Evolutionary conservation across 2,113 vertebrate species (phyloP).

Genomic region (Campylomormyrus numenius): DNA sequence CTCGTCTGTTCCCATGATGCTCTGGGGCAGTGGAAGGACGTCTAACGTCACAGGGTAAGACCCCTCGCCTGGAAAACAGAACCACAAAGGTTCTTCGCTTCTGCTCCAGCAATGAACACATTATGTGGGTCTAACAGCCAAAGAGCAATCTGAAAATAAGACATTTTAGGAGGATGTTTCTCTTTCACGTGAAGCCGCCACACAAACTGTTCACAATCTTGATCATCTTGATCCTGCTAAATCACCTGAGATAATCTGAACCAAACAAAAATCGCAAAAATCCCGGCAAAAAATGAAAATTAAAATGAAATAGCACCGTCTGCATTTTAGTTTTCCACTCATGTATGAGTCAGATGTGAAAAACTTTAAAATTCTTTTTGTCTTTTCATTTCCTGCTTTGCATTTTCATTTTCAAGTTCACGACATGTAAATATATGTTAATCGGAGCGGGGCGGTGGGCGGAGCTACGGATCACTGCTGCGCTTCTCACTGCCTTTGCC

Average conservation of each 20-base stretch:
- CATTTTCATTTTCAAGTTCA: no score
- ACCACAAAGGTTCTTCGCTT: background rate
- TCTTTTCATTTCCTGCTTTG: no score
- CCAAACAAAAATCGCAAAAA: no score
- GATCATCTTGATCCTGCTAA: background rate
- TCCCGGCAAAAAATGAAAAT: no score
- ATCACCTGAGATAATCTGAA: background rate
- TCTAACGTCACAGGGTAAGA: conserved; percentile 36
- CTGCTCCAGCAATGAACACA: background rate
- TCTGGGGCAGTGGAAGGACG: conserved; percentile 46
- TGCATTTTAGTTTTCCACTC: no score
- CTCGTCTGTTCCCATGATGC: conserved; percentile 30
- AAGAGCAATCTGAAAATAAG: background rate
- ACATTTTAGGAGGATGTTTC: background rate
- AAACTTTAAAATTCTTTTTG: no score
- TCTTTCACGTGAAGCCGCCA: background rate
- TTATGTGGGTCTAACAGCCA: background rate
- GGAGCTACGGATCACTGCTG: no score
- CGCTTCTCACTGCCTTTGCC: no score
- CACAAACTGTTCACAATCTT: background rate
- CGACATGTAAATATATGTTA: no score
- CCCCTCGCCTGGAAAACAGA: conserved; percentile 38
- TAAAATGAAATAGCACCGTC: no score
- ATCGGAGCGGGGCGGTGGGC: no score
- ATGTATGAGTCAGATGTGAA: no score